Conservation (phyloP, 1,140 invertebrate genomes). For the Helicoverpa zea region DNA sequence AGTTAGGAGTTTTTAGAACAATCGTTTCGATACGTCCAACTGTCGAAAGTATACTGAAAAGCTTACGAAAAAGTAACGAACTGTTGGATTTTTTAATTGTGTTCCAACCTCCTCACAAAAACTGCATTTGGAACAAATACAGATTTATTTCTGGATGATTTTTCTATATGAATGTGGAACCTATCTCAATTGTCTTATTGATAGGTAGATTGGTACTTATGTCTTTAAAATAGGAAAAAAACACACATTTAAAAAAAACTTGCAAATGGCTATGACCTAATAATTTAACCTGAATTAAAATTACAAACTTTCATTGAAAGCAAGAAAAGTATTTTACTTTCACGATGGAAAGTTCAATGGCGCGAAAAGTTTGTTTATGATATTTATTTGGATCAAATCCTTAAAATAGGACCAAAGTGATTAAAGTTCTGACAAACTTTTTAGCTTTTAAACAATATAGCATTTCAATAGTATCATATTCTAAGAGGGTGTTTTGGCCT, state of each 20-base stretch:
- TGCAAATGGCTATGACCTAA: no score
- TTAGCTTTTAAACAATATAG: background rate
- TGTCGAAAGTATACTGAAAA: background rate
- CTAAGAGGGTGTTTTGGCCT: no score
- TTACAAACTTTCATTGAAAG: no score
- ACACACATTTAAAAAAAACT: no score
- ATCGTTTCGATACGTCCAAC: background rate
- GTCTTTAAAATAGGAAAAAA: no score
- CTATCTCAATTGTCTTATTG: no score
- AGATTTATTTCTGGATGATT: background rate
- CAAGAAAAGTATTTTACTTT: no score
- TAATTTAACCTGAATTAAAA: no score
- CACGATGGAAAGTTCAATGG: background rate
- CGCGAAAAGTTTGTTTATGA: background rate
- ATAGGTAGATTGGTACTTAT: no score
- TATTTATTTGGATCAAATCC: background rate
- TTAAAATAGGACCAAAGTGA: background rate
- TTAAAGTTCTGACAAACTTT: background rate
- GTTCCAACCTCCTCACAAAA: background rate
- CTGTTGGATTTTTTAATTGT: background rate
- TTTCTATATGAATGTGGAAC: no score
- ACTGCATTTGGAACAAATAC: background rate
- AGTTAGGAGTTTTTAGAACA: background rate
- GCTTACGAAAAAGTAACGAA: slow-evolving; percentile 10
- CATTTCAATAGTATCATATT: slow-evolving; percentile 16